Evolutionary conservation across 1,140 invertebrate genomes (phyloP).

Genomic region (Oscheius sp.): DNA sequence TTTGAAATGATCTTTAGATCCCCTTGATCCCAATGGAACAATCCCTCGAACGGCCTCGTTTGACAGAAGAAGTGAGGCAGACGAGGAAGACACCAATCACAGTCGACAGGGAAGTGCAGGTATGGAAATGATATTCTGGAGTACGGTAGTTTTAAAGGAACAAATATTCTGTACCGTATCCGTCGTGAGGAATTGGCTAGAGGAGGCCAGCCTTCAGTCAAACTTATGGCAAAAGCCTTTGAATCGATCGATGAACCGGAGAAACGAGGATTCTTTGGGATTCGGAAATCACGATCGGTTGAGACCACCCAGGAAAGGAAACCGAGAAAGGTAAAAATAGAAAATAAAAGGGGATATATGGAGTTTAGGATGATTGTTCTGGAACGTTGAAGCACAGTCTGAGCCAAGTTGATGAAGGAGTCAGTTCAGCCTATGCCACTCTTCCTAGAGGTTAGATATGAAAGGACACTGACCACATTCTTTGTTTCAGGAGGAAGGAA

Average conservation of each 20-base stretch:
- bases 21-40: constrained; percentile 20
- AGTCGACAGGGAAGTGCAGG: constrained; percentile 1
- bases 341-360: neutral
- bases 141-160: constrained; percentile 37
- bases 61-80: constrained; percentile 10
- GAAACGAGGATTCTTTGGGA: constrained; percentile 51
- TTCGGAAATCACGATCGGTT: constrained; percentile 51
- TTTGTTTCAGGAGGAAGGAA: constrained; percentile 50
- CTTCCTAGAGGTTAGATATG: constrained; percentile 26
- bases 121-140: neutral
- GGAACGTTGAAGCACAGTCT: constrained; percentile 24
- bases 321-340: neutral
- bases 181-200: constrained; percentile 56
- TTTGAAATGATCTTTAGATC: constrained; percentile 36
- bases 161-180: constrained; percentile 59
- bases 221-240: constrained; percentile 56
- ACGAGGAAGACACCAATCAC: constrained; percentile 1
- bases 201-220: constrained; percentile 51
- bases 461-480: neutral
- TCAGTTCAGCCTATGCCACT: constrained; percentile 15
- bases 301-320: constrained; percentile 33
- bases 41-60: constrained; percentile 29
- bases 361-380: constrained; percentile 18
- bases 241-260: constrained; percentile 46
- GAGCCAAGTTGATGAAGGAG: constrained; percentile 25